Evolutionary conservation across 2,888 invertebrate genomes (phyloP), one percentile per base, ranked within the genome.

Genomic region (Drosophila vallismaia): DNA sequence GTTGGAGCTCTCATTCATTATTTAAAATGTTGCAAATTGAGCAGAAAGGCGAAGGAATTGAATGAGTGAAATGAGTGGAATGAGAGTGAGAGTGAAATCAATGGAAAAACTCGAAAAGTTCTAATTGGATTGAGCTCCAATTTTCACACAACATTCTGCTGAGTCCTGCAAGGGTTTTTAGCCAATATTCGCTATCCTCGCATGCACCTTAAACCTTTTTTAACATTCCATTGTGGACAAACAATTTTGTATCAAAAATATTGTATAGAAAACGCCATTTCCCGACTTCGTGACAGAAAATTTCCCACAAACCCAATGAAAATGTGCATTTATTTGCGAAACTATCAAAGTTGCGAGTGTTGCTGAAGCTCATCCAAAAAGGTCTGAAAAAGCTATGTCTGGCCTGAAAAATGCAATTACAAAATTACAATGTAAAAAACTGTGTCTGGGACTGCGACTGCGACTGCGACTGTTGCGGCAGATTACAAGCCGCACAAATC

Each of bases 361-460:
- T 19, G 19, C 2, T 19, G 19, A 42, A 59, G 50, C 26, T 36
- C 50, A 60, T 51, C 63, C 60, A 14, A 44, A 58, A 38, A 58
- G 59, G 58, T 42, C 50, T 24, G 33, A 28, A 19, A 42, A 29
- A 48, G 56, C 52, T 44, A 51, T 54, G 55, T 69, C 31, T 56
- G 50, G 56, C 52, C 51, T 67, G 69, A 59, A 24, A 70, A 67
- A 70, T 77, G 76, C 67, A 79, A 79, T 82, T 85, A 78, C 85
- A 82, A 82, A 82, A 82, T 82, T 85, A 79, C 82, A 85, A 73
- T 75, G 74, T 75, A 77, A 77, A 74, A 74, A 83, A 57, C 75
- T 74, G 66, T 60, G 70, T 69, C 59, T 71, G 70, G 60, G 67
- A 58, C 54, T 28, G 28, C 28, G 5, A 28, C 14, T 14, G 1